Percentiles rank a stretch among this genome's conserved stretches.
Evolutionary conservation across 2,888 invertebrate species (phyloP).

Genomic region (Rhamnusium bicolor): DNA sequence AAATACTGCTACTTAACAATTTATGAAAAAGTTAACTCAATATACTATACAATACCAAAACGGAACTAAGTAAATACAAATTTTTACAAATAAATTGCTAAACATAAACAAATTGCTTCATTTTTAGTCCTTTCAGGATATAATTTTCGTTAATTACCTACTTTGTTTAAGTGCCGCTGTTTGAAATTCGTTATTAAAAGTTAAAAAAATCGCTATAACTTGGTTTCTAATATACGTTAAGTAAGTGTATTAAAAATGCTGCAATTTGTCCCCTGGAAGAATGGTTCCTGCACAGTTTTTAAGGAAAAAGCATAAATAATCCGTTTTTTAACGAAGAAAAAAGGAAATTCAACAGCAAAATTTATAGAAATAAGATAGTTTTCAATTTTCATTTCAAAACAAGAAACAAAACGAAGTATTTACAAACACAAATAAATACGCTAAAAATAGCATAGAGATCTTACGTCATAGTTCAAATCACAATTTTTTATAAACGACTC

Average conservation of each 20-base stretch:
- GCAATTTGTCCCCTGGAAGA: constrained; percentile 27
- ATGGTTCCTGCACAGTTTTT: not conserved
- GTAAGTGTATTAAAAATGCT: constrained; percentile 15
- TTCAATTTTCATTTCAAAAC: constrained; percentile 12
- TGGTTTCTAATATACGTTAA: not conserved
- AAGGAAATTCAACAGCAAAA: constrained; percentile 35
- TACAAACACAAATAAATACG: constrained; percentile 18
- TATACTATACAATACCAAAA: constrained; percentile 49
- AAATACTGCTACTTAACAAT: constrained; percentile 53
- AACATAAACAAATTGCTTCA: constrained; percentile 15
- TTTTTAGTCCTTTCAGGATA: not conserved
- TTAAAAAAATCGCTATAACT: not conserved
- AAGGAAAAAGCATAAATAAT: constrained; percentile 33
- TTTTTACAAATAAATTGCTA: constrained; percentile 45
- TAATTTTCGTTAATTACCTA: not conserved
- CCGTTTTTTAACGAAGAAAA: constrained; percentile 34
- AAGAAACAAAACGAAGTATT: constrained; percentile 34
- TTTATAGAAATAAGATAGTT: constrained; percentile 17
- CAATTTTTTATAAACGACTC: no score
- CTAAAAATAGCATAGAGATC: not conserved
- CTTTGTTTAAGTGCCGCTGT: not conserved
- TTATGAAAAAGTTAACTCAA: constrained; percentile 42
- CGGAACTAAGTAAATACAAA: constrained; percentile 49
- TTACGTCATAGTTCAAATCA: not conserved
- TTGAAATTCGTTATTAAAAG: not conserved